Percentiles rank a stretch among this genome's conserved stretches.
Evolutionary conservation across 2,113 vertebrate genomes (phyloP).

Genomic region (Chaetorhynchus papuensis): DNA sequence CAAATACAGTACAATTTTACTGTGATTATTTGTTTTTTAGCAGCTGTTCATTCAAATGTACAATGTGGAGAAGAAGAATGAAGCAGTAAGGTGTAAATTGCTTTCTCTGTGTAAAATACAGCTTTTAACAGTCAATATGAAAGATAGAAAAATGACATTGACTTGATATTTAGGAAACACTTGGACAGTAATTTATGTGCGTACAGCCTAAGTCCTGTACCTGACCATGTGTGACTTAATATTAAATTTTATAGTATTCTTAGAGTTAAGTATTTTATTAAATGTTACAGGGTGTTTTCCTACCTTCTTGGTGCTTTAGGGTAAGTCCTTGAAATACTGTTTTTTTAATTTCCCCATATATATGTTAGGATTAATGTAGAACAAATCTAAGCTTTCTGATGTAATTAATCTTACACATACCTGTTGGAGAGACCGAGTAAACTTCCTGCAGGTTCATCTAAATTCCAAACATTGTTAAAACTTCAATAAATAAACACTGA

Average conservation of each 20-base stretch:
- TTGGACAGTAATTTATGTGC: background rate
- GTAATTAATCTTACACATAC: background rate
- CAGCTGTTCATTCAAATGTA: background rate
- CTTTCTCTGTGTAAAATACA: background rate
- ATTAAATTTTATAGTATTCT: background rate
- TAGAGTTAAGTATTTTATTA: background rate
- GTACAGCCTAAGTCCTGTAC: background rate
- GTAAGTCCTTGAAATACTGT: background rate
- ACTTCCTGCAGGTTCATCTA: background rate
- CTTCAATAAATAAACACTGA: background rate
- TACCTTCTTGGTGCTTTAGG: background rate
- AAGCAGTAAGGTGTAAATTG: background rate
- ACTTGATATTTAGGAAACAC: background rate
- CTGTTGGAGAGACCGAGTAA: background rate
- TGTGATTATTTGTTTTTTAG: background rate
- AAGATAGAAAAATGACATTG: background rate
- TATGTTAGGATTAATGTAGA: background rate
- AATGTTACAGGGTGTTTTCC: background rate
- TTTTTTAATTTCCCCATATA: background rate
- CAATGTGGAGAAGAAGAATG: background rate
- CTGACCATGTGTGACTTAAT: background rate
- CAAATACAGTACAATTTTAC: background rate
- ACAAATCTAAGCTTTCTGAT: background rate
- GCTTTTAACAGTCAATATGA: background rate
- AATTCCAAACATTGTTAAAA: background rate